Evolutionary conservation across 2,797 vertebrate genomes (phyloP), one percentile per base, ranked within the genome.

Genomic region (Myotis daubentonii): DNA sequence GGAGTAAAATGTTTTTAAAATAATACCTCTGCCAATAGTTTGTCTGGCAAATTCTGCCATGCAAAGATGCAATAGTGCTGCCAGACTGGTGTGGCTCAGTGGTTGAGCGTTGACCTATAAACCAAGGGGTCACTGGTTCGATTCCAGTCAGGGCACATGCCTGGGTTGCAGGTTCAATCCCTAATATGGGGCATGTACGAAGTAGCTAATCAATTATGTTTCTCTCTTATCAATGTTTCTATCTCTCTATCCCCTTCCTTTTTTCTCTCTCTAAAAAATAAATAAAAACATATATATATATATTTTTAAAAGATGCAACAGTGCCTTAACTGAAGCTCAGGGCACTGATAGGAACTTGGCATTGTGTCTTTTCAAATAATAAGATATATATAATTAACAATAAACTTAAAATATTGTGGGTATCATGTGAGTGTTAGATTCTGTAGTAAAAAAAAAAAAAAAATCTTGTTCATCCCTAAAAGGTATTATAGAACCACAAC

Each of bases 311-410:
- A 74, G 30, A n/a, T 1, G 41, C 17, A 70, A 36, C 2, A 36
- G 10, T 12, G 0, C 1, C 51, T 55, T 33, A 19, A 49, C 2
- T 23, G 33, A 87, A 60, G 28, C 11, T 33, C 6, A 4, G 6
- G 3, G 15, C 0, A 41, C 22, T 76, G 15, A 12, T 19, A 71
- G n/a, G 19, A 38, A 41, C 8, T 38, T n/a, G 53, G 12, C 5
- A 62, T 23, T 62, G 30, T 65, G 6, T 23, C n/a, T 89, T 3
- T 68, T 74, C 3, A 49, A 62, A 82, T 41, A 1, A 33, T 47
- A 33, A 36, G 23, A 72, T 60, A 60, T 16, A 65, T 84, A 28
- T 28, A 78, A 79, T 68, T 66, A 55, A 80, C 53, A 72, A 82
- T 51, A 38, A 36, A 66, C 68, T 20, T n/a, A 57, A 85, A 82